Evolutionary conservation across 2,888 invertebrate genomes (phyloP), one percentile per base, ranked within the genome.

Genomic region (Papilio protenor): DNA sequence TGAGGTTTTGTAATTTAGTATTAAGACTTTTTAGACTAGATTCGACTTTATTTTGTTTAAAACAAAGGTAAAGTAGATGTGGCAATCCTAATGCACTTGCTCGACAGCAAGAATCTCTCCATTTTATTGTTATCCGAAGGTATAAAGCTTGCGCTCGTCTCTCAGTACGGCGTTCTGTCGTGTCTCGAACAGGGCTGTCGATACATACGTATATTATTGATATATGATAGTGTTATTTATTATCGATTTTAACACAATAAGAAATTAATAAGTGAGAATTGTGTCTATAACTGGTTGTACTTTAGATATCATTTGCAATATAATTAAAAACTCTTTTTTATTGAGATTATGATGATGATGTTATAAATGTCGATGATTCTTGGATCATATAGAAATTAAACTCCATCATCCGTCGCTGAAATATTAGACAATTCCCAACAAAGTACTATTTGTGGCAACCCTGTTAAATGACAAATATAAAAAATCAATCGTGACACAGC

Each of bases 51-150:
- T 40, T 69, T 69, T 66, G 40, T 66, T 69, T 69, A 21, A 69
- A 64, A 45, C 45, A 45, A 5, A 66, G 10, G 12, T 69, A 45
- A 69, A 69, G 3, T 69, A 40, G 78, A 73, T 45, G 33, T 72
- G 52, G 52, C 71, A 76, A 69, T 47, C 70, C 57, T 76, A 33
- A 49, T 77, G 74, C 49, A 78, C 76, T 77, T 78, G 73, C 16
- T 49, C 77, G 80, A 82, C 79, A 81, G 85, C 82, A 86, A 86
- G 87, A 85, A 87, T 82, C 82, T 85, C 81, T 84, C 82, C 83
- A 86, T 86, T 90, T 89, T 89, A 91, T 90, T 87, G 87, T 88
- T 83, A 86, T 85, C 85, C 83, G 81, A 79, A 75, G 80, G 85
- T 86, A 84, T 88, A 87, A 89, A 88, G 83, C 85, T 84, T 79